Percentiles rank a stretch among this genome's conserved stretches.
phyloP scores from a whole-genome alignment of 1,140 invertebrate species.

The Leptopilina clavipes region DNA sequence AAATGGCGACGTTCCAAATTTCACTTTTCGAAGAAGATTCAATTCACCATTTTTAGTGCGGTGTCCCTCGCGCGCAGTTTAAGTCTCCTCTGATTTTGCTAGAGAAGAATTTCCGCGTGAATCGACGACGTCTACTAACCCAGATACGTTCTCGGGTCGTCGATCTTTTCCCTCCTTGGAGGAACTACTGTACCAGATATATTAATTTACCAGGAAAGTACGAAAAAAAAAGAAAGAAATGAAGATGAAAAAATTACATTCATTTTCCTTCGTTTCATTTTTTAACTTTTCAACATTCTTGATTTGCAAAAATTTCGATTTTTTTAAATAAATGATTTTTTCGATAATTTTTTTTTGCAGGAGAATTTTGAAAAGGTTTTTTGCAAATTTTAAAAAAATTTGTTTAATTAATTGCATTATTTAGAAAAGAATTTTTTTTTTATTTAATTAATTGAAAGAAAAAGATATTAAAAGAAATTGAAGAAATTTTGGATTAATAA shows the following conservation, averaged over 20 bases:
- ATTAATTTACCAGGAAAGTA: constrained; percentile 67
- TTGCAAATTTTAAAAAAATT: too few relatives aligned
- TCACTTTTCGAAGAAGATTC: constrained; percentile 66
- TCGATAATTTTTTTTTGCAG: too few relatives aligned
- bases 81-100: constrained; percentile 51
- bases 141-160: constrained; percentile 73
- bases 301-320: too few relatives aligned
- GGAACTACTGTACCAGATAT: constrained; percentile 69
- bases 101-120: constrained; percentile 72
- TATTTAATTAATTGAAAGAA: too few relatives aligned
- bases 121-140: constrained; percentile 75
- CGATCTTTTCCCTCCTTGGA: constrained; percentile 70
- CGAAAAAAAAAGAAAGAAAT: neutral
- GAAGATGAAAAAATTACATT: neutral
- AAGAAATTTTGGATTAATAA: too few relatives aligned
- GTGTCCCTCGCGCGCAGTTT: constrained; percentile 43
- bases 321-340: too few relatives aligned
- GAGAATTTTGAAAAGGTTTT: too few relatives aligned
- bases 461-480: too few relatives aligned
- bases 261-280: constrained; percentile 31
- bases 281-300: too few relatives aligned
- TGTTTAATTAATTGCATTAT: too few relatives aligned
- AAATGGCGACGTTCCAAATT: constrained; percentile 58
- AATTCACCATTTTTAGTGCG: constrained; percentile 50
- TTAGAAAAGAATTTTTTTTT: too few relatives aligned